Conservation (phyloP, 2,797 vertebrate species). For the Taeniopygia guttata region DNA sequence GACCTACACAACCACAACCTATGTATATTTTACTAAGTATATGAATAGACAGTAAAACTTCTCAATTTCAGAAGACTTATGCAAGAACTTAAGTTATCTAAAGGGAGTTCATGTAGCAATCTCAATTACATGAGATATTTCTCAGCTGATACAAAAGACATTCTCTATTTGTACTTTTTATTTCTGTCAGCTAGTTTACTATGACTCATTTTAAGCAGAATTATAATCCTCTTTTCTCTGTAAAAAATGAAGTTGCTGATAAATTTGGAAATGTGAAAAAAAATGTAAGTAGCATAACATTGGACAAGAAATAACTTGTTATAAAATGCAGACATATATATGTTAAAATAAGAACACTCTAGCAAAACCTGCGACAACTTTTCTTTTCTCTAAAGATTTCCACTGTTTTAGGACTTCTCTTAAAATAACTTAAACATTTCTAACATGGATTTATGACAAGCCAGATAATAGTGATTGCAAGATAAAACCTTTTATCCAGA, state of each 20-base stretch:
- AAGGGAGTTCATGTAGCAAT: neutral
- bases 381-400: neutral
- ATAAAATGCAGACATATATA: neutral
- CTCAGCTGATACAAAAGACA: neutral
- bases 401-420: neutral
- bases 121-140: neutral
- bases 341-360: neutral
- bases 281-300: neutral
- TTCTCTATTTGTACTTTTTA: neutral
- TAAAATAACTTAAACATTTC: neutral
- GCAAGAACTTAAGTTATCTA: neutral
- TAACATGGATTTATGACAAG: neutral
- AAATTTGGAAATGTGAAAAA: neutral
- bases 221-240: neutral
- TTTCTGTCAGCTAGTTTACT: neutral
- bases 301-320: neutral
- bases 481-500: neutral
- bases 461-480: neutral
- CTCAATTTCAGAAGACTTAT: neutral
- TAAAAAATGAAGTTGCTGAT: neutral
- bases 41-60: neutral
- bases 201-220: neutral
- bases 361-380: neutral
- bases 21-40: neutral
- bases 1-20: neutral